A percentile compares a stretch with the other conserved stretches of the same genome.
phyloP scores from a whole-genome alignment of 2,888 invertebrate species.

The Pachycephus smyrnensis region DNA sequence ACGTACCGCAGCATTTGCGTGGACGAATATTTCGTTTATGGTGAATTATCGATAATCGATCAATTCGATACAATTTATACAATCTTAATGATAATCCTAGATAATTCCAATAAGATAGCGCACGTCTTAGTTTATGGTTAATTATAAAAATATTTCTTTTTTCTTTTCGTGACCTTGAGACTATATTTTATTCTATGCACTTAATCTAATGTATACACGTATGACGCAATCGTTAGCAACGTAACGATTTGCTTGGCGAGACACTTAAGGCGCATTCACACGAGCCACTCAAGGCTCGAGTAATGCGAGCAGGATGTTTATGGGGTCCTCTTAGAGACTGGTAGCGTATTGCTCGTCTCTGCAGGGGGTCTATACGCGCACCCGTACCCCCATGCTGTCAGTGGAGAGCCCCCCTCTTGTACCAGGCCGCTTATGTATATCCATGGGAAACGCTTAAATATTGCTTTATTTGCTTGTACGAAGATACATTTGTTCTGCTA shows the following conservation, averaged over 20 bases:
- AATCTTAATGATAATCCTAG: no score
- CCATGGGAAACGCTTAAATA: slow-evolving; percentile 63
- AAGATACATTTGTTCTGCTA: background rate
- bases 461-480: slow-evolving; percentile 53
- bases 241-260: slow-evolving; percentile 34
- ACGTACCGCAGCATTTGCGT: slow-evolving; percentile 47
- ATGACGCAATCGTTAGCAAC: background rate
- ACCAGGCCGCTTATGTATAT: slow-evolving; percentile 57
- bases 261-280: slow-evolving; percentile 54
- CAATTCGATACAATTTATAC: background rate
- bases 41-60: background rate
- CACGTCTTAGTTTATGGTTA: no score
- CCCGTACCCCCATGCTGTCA: slow-evolving; percentile 56
- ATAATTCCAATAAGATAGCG: no score
- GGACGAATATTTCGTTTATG: background rate
- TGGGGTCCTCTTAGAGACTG: slow-evolving; percentile 45
- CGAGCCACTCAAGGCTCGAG: slow-evolving; percentile 43
- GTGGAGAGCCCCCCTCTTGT: slow-evolving; percentile 50
- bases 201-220: background rate
- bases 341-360: slow-evolving; percentile 59
- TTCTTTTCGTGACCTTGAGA: background rate
- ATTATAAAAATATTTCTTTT: background rate
- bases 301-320: slow-evolving; percentile 45
- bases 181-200: background rate
- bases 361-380: slow-evolving; percentile 54